Evolutionary conservation across 1,140 invertebrate genomes (phyloP), one percentile per base, ranked within the genome.

Genomic region (Drepana arcuata): DNA sequence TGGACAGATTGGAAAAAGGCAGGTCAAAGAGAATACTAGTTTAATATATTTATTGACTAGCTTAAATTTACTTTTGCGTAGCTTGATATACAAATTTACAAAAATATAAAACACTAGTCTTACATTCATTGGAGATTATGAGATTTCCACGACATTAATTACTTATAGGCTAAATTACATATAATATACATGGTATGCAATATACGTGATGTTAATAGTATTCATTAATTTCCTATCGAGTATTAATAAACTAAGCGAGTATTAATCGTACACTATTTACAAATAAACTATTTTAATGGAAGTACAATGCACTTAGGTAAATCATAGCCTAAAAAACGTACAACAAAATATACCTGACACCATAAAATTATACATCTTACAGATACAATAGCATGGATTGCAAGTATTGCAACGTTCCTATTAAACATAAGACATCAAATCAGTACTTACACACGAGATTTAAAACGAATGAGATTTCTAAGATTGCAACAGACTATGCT

Each of bases 31-130:
- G 38, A 15, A 15, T 18, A 26, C 18, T 16, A 26, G 32, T 34
- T 53, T 50, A 46, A 43, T 40, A 48, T 41, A 53, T 69, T 75
- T 68, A 70, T 72, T 75, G 66, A 70, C 63, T 72, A 72, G 66
- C 65, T 67, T 62, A 64, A 15, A 49, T 54, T 62, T 54, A n/a
- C n/a, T n/a, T n/a, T n/a, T n/a, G n/a, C n/a, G n/a, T n/a, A n/a
- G n/a, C n/a, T n/a, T n/a, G 34, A 44, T 57, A 42, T 54, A 66
- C 53, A 70, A 66, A 66, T 61, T 58, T 70, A 68, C 60, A 73
- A 75, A 63, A 69, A 60, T 75, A 75, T 51, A 64, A 70, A 70
- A 72, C 43, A 29, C 26, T 41, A 33, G 18, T 13, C 9, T 15
- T 33, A 10, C 7, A 15, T 10, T 34, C 25, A 14, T 21, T 5